A percentile compares a stretch with the other conserved stretches of the same genome.
These are phyloP conservation scores for Spongia lamella DNA, from an alignment of 37 sponge, comb jelly and placozoan species.

Conservation along the genomic window DNA sequence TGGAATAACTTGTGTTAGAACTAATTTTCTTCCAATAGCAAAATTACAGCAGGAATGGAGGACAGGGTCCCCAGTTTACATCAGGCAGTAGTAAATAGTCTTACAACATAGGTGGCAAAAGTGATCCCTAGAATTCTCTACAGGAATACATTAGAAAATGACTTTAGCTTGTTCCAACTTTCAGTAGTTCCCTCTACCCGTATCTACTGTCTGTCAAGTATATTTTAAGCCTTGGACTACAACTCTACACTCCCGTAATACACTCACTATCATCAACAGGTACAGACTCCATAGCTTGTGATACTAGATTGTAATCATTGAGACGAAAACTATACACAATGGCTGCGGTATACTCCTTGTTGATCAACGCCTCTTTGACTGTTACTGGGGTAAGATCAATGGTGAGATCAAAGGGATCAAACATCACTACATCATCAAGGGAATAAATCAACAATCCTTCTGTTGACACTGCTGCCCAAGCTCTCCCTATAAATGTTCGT, in stretches of 20 bases:
- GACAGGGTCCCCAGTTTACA: no score
- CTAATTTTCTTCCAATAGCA: no score
- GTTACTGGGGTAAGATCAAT: conserved; percentile 77
- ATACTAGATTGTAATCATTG: conserved; percentile 61
- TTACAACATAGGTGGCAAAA: no score
- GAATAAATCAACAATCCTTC: conserved; percentile 95
- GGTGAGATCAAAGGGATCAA: conserved; percentile 89
- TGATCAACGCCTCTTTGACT: conserved; percentile 39
- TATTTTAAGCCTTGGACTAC: no score
- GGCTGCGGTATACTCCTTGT: conserved; percentile 37
- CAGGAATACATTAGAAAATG: no score
- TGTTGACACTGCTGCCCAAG: conserved; percentile 91
- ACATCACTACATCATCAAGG: conserved; percentile 68
- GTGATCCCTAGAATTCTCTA: no score
- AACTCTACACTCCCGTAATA: background rate
- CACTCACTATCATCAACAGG: conserved; percentile 58
- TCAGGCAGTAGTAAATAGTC: no score
- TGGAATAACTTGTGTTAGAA: no score
- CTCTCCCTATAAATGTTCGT: conserved; percentile 45
- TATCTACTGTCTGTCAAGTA: no score
- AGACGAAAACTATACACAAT: conserved; percentile 78
- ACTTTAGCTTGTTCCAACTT: no score
- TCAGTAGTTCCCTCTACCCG: no score
- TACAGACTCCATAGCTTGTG: conserved; percentile 69
- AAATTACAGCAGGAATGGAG: no score